Evolutionary conservation across 2,888 invertebrate genomes (phyloP), one percentile per base, ranked within the genome.

Genomic region (Leucania comma): DNA sequence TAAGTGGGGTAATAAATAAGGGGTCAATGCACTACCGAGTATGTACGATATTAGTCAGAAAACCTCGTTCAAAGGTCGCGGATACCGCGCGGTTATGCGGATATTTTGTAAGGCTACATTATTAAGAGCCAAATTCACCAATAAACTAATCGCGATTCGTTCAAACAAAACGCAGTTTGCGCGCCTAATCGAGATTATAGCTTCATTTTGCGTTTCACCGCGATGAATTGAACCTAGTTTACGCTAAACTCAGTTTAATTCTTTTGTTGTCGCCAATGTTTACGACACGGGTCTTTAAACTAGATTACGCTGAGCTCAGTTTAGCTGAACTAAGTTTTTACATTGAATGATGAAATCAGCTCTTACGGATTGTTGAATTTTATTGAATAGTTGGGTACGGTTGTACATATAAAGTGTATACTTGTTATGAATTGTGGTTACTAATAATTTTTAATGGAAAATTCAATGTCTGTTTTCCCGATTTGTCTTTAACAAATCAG

Each of bases 31-130:
- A 53, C 29, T 38, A 48, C n/a, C 62, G 48, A 56, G 24, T 63
- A 48, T 56, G 38, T 48, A 56, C n/a, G 48, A 42, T 42, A 24
- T 24, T n/a, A 72, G 56, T 42, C 54, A 63, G n/a, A 24, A n/a
- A 48, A 29, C 38, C 38, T 9, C 38, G 24, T 46, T 42, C 59
- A 72, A 72, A 72, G 72, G 42, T 46, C 26, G 60, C 12, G 29
- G 14, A 26, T 46, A 14, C 29, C 12, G 9, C 14, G n/a, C 22
- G 61, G 35, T 22, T 22, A 68, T 42, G 24, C 32, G 32, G 17
- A 56, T 72, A 73, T 10, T 38, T 53, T 26, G 32, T 48, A 24
- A 8, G 4, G 5, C 24, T 56, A 72, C 38, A 63, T 72, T 72
- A 56, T 56, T 62, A 12, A n/a, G n/a, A n/a, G n/a, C n/a, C n/a